Evolutionary conservation across 1,140 invertebrate genomes (phyloP).

Genomic region (Himalopsyche phryganea): DNA sequence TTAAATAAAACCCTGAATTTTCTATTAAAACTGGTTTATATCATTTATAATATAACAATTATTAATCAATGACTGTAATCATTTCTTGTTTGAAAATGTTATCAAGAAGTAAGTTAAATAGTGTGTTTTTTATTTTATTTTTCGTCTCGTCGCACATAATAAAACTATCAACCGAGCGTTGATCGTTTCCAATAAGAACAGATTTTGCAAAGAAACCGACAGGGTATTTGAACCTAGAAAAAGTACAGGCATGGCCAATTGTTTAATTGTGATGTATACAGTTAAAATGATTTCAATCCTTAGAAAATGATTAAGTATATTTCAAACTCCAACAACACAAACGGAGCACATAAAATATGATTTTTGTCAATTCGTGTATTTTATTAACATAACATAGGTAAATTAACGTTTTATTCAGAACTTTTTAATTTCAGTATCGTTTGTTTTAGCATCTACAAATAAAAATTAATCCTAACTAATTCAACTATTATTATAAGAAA

Average conservation of each 20-base stretch:
- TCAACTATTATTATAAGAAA: constrained; percentile 8
- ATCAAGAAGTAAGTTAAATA: too few species aligned
- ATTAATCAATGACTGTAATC: too few species aligned
- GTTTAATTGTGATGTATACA: constrained; percentile 28
- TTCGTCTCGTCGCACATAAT: too few species aligned
- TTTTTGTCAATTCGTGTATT: not conserved
- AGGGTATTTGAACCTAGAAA: constrained; percentile 35
- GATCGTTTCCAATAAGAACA: too few species aligned
- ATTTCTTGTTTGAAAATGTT: too few species aligned
- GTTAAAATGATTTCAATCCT: constrained; percentile 5
- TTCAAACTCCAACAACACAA: not conserved
- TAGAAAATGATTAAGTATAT: too few species aligned
- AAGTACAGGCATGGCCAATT: constrained; percentile 33
- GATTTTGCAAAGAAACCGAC: constrained; percentile 30
- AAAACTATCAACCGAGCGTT: too few species aligned
- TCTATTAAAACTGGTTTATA: constrained; percentile 24
- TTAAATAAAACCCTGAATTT: constrained; percentile 26
- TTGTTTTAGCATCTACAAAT: too few species aligned
- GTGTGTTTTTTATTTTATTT: too few species aligned
- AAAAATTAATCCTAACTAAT: too few species aligned
- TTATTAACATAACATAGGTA: not conserved
- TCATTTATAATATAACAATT: constrained; percentile 24
- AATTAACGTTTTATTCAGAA: not conserved
- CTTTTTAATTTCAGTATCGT: not conserved
- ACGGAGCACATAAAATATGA: not conserved